A percentile compares a stretch with the other conserved stretches of the same genome.
Evolutionary conservation across 2,888 invertebrate genomes (phyloP).

Genomic region (Metalampra italica): DNA sequence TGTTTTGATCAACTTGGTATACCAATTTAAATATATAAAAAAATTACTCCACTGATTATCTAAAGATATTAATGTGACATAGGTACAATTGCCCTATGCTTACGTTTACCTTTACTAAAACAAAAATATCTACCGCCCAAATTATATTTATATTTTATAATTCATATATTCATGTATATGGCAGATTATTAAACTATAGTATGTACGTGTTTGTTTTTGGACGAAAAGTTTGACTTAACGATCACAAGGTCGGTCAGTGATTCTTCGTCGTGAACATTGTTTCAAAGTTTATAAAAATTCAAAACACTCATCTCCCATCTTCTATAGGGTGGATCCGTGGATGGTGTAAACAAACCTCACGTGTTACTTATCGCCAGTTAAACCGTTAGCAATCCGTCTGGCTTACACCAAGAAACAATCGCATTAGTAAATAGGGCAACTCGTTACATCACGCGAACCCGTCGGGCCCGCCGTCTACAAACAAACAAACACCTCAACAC

Average conservation of each 20-base stretch:
- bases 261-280: background rate
- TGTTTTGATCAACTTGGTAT: no score
- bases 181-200: no score
- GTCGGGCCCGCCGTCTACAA: slow-evolving; percentile 16
- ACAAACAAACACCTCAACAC: slow-evolving; percentile 1
- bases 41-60: no score
- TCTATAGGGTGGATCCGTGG: background rate
- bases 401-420: slow-evolving; percentile 43
- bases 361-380: slow-evolving; percentile 25
- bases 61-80: no score
- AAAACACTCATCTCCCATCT: background rate
- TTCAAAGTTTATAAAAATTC: background rate
- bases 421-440: slow-evolving; percentile 53
- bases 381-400: slow-evolving; percentile 25
- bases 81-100: no score
- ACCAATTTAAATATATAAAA: no score
- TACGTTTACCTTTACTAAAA: no score
- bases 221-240: slow-evolving; percentile 1
- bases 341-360: slow-evolving; percentile 15
- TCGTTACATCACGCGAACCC: slow-evolving; percentile 47
- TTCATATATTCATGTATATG: no score
- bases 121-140: no score
- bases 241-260: background rate
- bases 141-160: no score
- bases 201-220: background rate